Conservation (phyloP, 2,113 vertebrate genomes). For the Lichenostomus cassidix region DNA sequence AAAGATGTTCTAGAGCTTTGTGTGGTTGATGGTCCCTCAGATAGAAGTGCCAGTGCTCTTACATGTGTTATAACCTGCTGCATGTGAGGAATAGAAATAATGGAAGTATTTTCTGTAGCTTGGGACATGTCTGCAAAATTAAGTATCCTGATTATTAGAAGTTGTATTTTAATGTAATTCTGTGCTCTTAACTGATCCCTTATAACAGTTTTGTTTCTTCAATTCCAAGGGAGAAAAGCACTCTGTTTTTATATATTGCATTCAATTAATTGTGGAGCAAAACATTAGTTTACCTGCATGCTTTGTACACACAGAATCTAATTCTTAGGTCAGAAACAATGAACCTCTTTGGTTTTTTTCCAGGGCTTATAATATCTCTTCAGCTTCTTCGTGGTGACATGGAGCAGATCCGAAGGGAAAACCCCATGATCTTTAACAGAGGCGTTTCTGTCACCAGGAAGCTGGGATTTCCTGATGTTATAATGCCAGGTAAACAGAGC, state of each 20-base stretch:
- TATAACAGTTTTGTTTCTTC: neutral
- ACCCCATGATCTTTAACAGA: slow-evolving; percentile 90
- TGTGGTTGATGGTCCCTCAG: neutral
- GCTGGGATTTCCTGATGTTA: slow-evolving; percentile 93
- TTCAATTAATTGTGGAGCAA: neutral
- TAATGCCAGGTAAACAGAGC: slow-evolving; percentile 88
- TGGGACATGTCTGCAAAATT: neutral
- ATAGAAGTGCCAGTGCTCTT: neutral
- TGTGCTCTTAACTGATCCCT: neutral
- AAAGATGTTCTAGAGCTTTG: neutral
- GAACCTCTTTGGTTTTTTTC: slow-evolving; percentile 17
- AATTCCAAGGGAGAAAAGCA: slow-evolving; percentile 12
- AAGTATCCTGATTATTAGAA: neutral
- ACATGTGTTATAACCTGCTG: neutral
- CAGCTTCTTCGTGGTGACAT: slow-evolving; percentile 94
- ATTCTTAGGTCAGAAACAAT: slow-evolving; percentile 13
- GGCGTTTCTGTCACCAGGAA: slow-evolving; percentile 90
- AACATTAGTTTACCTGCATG: neutral
- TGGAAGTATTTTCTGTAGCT: neutral
- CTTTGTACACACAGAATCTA: neutral
- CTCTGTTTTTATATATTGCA: neutral
- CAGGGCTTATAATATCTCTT: slow-evolving; percentile 94
- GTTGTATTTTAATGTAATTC: neutral
- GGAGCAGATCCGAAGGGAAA: slow-evolving; percentile 93
- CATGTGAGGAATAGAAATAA: neutral